Evolutionary conservation across 2,113 vertebrate genomes (phyloP), one percentile per base, ranked within the genome.

Genomic region (Thunnus maccoyii): DNA sequence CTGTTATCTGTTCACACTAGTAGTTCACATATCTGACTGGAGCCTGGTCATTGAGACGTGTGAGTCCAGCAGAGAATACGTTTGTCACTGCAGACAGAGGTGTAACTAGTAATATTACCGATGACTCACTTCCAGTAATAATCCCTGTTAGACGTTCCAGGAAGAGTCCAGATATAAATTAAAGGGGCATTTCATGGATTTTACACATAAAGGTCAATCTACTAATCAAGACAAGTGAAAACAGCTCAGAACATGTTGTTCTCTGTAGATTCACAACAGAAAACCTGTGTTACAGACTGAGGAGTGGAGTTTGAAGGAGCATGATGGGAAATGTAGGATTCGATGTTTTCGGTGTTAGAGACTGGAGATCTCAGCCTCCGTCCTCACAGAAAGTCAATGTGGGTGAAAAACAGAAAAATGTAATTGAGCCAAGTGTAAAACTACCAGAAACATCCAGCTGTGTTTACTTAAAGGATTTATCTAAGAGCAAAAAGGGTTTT

Each of bases 351-450:
- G 41, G 18, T 20, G 36, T 2, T 4, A 1, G 17, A 2, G 25
- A 30, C 22, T 30, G 14, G 4, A 50, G 27, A 70, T 14, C 13
- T 70, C 20, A 22, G 7, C 9, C 22, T 46, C 32, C 44, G 18
- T 12, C 18, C 9, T 46, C 5, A 41, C 15, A 25, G n/a, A 41
- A 64, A 78, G 11, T 15, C 25, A 61, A 3, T 17, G n/a, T 50
- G 51, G 57, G 27, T 63, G 22, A 65, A 71, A 71, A 65, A 58
- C 27, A 80, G 11, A 27, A 62, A 20, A 11, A 30, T 13, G 41
- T 41, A 60, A 58, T 48, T 48, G 27, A 78, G 51, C 18, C 18
- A 48, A 14, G 47, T 58, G 20, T 65, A 57, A 68, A 76, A 18
- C 8, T 6, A 41, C 6, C 36, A 41, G 36, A 41, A 41, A 41